These are phyloP conservation scores for Hypsibius dujardini DNA, from an alignment of 1,140 invertebrate species.

Conservation along the genomic window DNA sequence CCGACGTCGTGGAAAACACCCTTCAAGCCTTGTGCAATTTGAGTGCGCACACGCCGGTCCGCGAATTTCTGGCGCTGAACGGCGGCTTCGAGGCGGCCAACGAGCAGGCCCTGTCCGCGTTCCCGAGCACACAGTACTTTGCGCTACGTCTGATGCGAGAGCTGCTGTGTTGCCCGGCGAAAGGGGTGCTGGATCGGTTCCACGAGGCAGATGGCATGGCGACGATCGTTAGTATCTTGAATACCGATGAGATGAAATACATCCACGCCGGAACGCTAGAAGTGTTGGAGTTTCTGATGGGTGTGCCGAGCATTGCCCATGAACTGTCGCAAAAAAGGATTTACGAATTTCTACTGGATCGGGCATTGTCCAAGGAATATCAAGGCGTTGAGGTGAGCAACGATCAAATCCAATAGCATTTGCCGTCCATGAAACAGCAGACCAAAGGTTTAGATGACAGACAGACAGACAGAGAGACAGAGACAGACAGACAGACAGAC, in stretches of 20 bases:
- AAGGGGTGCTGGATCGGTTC: neutral
- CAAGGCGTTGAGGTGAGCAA: constrained; percentile 2
- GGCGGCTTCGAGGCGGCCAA: constrained; percentile 4
- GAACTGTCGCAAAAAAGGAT: neutral
- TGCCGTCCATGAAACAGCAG: too few species aligned
- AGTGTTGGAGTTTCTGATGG: neutral
- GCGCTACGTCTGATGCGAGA: neutral
- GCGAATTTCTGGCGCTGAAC: neutral
- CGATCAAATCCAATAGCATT: neutral
- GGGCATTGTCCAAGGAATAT: neutral
- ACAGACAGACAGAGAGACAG: too few species aligned
- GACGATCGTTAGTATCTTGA: neutral
- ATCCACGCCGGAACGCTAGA: constrained; percentile 2
- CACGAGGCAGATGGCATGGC: constrained; percentile 10
- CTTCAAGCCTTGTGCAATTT: neutral
- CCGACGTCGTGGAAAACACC: constrained; percentile 1
- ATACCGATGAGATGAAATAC: neutral
- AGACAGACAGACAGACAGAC: too few species aligned
- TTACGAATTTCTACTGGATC: constrained; percentile 7
- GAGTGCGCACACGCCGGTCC: neutral
- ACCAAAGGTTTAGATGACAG: too few species aligned
- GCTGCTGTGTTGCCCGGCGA: neutral
- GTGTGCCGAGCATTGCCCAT: neutral
- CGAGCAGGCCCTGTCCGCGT: neutral
- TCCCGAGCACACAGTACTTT: neutral